phyloP scores from a whole-genome alignment of 2,797 vertebrate genomes.

The Melanotaenia trifasciata region DNA sequence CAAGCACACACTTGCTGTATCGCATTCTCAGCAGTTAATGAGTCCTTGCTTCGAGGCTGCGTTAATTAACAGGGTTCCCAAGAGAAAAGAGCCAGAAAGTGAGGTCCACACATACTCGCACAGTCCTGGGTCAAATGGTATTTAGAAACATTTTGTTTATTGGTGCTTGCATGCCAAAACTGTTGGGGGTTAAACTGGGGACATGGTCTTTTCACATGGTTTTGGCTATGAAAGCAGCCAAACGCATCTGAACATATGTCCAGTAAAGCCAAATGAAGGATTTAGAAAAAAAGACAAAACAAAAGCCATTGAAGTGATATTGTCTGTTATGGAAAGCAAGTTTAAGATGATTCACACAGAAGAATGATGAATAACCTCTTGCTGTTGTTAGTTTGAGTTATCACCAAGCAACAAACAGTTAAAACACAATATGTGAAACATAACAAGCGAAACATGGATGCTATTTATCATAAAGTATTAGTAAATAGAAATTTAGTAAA shows the following conservation, averaged over 20 bases:
- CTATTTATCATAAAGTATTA: background rate
- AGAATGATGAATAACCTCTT: background rate
- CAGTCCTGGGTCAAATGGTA: constrained; percentile 42
- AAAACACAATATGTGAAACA: background rate
- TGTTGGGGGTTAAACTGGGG: constrained; percentile 44
- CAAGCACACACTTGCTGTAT: constrained; percentile 12
- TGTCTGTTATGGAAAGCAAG: no score
- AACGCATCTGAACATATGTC: background rate
- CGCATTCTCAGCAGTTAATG: constrained; percentile 52
- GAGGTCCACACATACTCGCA: constrained; percentile 7
- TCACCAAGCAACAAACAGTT: background rate
- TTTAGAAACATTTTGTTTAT: constrained; percentile 47
- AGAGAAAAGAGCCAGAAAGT: constrained; percentile 48
- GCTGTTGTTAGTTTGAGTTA: background rate
- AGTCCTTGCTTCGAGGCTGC: constrained; percentile 39
- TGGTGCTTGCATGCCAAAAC: constrained; percentile 17
- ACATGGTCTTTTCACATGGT: constrained; percentile 11
- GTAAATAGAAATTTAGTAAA: background rate
- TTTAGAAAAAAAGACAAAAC: background rate
- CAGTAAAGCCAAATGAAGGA: background rate
- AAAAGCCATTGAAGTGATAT: background rate
- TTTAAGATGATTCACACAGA: background rate
- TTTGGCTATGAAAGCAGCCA: background rate
- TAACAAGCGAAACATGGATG: background rate
- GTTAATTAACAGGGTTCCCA: constrained; percentile 66